Percentiles rank a stretch among this genome's conserved stretches.
Evolutionary conservation across 92 coral and sea anemone genomes (phyloP).

Genomic region (Zoanthus sociatus): DNA sequence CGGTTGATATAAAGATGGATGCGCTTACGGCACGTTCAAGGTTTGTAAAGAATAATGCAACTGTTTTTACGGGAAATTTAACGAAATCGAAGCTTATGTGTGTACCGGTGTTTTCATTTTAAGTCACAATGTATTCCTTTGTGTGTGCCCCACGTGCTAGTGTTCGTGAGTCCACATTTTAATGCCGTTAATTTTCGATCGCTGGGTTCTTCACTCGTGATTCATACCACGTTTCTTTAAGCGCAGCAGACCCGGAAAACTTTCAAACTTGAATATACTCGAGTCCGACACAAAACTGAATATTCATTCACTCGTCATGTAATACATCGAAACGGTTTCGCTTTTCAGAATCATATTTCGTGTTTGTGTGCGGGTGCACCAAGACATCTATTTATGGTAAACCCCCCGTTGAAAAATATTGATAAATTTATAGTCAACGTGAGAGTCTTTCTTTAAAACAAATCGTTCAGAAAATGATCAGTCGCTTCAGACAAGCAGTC

Average conservation of each 20-base stretch:
- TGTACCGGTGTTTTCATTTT: constrained; percentile 65
- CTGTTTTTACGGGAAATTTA: constrained; percentile 53
- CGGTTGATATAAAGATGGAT: constrained; percentile 93
- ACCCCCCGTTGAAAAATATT: constrained; percentile 44
- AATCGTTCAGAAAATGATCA: not conserved
- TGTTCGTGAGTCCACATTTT: constrained; percentile 76
- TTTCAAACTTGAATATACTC: constrained; percentile 37
- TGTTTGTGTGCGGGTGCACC: constrained; percentile 18
- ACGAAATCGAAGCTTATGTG: constrained; percentile 60
- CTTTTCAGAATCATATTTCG: constrained; percentile 33
- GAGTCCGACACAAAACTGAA: constrained; percentile 11
- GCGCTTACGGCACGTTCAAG: constrained; percentile 92
- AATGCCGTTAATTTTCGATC: constrained; percentile 58
- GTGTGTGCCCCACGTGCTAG: constrained; percentile 64
- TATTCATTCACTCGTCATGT: constrained; percentile 13
- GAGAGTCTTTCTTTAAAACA: constrained; percentile 22
- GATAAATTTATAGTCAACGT: constrained; percentile 41
- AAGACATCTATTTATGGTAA: constrained; percentile 33
- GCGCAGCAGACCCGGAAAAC: constrained; percentile 45
- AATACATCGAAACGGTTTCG: constrained; percentile 19
- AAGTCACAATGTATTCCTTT: constrained; percentile 68
- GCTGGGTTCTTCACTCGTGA: constrained; percentile 13
- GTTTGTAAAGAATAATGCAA: constrained; percentile 53
- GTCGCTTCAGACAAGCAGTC: constrained; percentile 35
- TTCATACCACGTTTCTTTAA: constrained; percentile 3